A percentile compares a stretch with the other conserved stretches of the same genome.
Evolutionary conservation across 1,140 invertebrate species (phyloP).

Genomic region (Sycophaga agraensis): DNA sequence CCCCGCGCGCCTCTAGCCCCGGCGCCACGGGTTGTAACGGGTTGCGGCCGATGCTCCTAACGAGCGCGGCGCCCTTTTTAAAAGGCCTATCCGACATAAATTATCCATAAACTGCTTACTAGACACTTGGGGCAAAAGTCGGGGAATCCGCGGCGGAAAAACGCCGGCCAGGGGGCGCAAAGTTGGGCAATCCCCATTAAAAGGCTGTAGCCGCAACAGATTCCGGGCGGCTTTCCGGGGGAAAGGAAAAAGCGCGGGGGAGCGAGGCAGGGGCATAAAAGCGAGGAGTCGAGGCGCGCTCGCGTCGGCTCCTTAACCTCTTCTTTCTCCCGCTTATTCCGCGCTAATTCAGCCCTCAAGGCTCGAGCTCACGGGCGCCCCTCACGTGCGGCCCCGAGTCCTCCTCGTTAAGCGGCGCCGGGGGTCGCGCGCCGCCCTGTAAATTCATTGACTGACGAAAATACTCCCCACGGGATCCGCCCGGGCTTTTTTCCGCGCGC

Average conservation of each 20-base stretch:
- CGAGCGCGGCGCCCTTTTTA: not conserved
- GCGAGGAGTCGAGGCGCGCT: too few relatives aligned
- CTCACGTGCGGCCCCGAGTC: conserved; percentile 24
- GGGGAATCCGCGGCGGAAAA: too few relatives aligned
- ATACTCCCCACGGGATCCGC: conserved; percentile 15
- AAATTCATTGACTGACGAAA: conserved; percentile 58
- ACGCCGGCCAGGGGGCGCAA: not conserved
- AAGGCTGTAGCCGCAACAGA: conserved; percentile 21
- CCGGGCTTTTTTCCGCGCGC: not conserved
- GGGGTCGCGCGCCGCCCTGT: conserved; percentile 37
- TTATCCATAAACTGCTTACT: not conserved
- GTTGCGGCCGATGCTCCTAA: not conserved
- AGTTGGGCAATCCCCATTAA: conserved; percentile 9
- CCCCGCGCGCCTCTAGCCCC: not conserved
- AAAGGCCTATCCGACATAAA: not conserved
- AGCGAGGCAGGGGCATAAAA: too few relatives aligned
- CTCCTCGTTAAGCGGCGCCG: conserved; percentile 27
- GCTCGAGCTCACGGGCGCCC: conserved; percentile 8
- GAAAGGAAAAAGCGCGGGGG: too few relatives aligned
- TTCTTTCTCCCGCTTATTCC: conserved; percentile 40
- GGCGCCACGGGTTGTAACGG: too few relatives aligned
- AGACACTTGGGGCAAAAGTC: too few relatives aligned
- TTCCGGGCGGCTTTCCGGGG: too few relatives aligned
- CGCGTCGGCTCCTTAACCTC: conserved; percentile 14
- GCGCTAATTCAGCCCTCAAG: conserved; percentile 56